These are phyloP conservation scores for Anagrus nilaparvatae DNA, from an alignment of 1,140 invertebrate genomes.

Conservation along the genomic window DNA sequence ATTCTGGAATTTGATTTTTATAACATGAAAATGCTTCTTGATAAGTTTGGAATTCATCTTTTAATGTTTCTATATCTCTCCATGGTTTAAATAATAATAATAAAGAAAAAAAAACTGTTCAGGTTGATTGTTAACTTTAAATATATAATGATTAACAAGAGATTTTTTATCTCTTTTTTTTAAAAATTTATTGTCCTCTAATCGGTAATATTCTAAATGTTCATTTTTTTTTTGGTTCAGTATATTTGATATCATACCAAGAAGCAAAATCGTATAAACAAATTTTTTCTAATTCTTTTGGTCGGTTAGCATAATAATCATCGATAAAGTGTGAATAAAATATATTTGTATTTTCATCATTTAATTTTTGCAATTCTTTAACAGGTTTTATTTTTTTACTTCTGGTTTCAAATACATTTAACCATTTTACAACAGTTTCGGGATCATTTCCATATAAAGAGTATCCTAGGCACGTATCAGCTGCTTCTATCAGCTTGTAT, in stretches of 20 bases:
- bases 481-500: not conserved
- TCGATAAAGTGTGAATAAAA: constrained; percentile 21
- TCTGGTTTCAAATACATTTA: constrained; percentile 18
- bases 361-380: constrained; percentile 18
- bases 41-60: constrained; percentile 1
- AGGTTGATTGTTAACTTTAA: constrained; percentile 15
- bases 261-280: constrained; percentile 9
- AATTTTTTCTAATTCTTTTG: constrained; percentile 8
- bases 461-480: constrained; percentile 3
- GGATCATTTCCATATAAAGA: constrained; percentile 5
- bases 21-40: not conserved
- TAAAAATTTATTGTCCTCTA: constrained; percentile 6
- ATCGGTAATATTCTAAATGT: constrained; percentile 8
- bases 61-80: constrained; percentile 16
- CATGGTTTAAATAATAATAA: constrained; percentile 20
- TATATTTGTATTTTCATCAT: constrained; percentile 21
- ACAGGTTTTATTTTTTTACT: constrained; percentile 17
- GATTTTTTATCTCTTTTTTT: constrained; percentile 16
- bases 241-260: not conserved
- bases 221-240: constrained; percentile 7
- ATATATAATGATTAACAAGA: constrained; percentile 20
- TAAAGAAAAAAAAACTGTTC: constrained; percentile 18
- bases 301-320: constrained; percentile 21
- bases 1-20: not conserved
- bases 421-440: constrained; percentile 20